Base-by-base conservation (phyloP, 2,113 vertebrate species). In the Ahaetulla prasina region DNA sequence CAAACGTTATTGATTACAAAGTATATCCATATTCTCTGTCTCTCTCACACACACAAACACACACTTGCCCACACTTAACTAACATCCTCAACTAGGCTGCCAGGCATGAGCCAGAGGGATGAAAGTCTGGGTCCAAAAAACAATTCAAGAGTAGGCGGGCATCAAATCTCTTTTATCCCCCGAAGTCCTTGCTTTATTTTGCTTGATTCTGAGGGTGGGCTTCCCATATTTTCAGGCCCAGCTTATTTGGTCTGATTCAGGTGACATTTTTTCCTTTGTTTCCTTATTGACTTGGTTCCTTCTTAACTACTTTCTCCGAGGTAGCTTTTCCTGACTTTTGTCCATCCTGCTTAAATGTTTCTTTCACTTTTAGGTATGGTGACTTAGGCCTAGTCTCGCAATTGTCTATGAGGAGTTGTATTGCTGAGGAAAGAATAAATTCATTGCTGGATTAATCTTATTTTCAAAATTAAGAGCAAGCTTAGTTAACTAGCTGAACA, bases 391-490 rank as follows among this genome's bases (percentile, higher is more conserved):
- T 35, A 35, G 63, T n/a, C 63, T 68, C 30, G 12, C 63, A 35
- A 68, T 68, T 35, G 30, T 16, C 30, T 85, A 9, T 86, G 94
- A 63, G 63, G 25, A 68, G 25, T n/a, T 63, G 55, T 57, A 45
- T 14, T 94, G 85, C n/a, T 91, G 93, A 52, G 30, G 52, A 47
- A 45, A 55, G 10, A 91, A 92, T n/a, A 74, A 92, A 8, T 23
- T n/a, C 93, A 90, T 91, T 92, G 63, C 30, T 91, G 85, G 88
- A 90, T 93, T 53, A 52, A 0, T 0, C 9, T 57, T 53, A 74
- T 87, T 95, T 95, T 95, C 91, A 87, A 90, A 96, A 90, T 45
- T 93, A 90, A 95, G 47, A 8, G 91, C 90, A 49, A 47, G 2
- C 94, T 95, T 90, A 30, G 35, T 87, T 89, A 94, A 95, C 50